Evolutionary conservation across 2,113 vertebrate genomes (phyloP).

Genomic region (Mugil cephalus): DNA sequence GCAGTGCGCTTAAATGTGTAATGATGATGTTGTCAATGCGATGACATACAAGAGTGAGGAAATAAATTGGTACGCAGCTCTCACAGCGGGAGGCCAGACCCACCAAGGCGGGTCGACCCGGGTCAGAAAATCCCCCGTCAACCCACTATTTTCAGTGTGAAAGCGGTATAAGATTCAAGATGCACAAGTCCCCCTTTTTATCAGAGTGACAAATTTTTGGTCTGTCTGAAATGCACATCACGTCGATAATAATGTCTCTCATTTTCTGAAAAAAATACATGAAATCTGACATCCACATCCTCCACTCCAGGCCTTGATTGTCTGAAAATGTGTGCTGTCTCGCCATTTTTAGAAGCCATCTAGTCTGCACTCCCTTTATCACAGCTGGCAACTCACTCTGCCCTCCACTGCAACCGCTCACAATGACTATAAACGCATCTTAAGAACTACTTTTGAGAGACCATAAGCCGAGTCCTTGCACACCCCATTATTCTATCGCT

Average conservation of each 20-base stretch:
- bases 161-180: too few relatives aligned
- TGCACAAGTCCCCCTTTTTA: background rate
- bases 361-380: background rate
- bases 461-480: conserved; percentile 2
- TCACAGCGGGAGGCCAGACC: too few relatives aligned
- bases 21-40: too few relatives aligned
- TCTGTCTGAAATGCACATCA: background rate
- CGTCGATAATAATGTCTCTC: background rate
- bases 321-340: background rate
- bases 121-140: too few relatives aligned
- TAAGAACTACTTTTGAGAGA: conserved; percentile 13
- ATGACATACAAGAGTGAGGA: too few relatives aligned
- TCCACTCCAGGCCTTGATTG: background rate
- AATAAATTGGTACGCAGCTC: too few relatives aligned
- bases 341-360: background rate
- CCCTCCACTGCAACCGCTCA: background rate
- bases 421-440: conserved; percentile 4
- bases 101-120: too few relatives aligned
- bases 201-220: background rate
- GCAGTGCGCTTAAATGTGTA: too few relatives aligned
- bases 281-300: background rate
- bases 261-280: background rate
- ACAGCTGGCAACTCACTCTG: background rate
- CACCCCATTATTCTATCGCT: conserved; percentile 10
- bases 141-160: too few relatives aligned